A percentile compares a stretch with the other conserved stretches of the same genome.
Conservation (phyloP, 2,888 invertebrate genomes). For the Orthosia cruda region DNA sequence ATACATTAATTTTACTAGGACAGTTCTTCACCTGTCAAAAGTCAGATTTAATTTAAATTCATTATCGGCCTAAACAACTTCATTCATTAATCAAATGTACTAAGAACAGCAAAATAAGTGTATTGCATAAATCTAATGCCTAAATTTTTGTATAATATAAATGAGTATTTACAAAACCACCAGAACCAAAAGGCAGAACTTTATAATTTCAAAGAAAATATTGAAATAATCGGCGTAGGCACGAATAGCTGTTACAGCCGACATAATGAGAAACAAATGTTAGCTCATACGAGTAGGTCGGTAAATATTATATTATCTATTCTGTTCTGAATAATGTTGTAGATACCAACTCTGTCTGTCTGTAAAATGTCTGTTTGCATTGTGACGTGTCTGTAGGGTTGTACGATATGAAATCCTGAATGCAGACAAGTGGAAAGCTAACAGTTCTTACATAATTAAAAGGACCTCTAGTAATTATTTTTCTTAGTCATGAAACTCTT, state of each 20-base stretch:
- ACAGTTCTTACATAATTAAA: neutral
- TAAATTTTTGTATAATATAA: neutral
- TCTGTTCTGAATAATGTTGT: conserved; percentile 64
- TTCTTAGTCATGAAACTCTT: too few relatives aligned
- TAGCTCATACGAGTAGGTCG: conserved; percentile 71
- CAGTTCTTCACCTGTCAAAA: too few relatives aligned
- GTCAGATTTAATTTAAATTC: too few relatives aligned
- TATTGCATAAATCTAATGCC: too few relatives aligned
- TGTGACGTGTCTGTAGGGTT: conserved; percentile 33
- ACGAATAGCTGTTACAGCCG: conserved; percentile 58
- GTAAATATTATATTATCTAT: conserved; percentile 74
- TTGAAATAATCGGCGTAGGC: conserved; percentile 64
- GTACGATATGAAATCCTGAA: conserved; percentile 9
- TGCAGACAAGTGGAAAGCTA: neutral
- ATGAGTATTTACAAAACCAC: conserved; percentile 11
- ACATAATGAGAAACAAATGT: conserved; percentile 83
- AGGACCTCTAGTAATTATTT: too few relatives aligned
- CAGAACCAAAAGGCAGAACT: conserved; percentile 14
- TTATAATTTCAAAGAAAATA: conserved; percentile 53
- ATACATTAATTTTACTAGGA: too few relatives aligned
- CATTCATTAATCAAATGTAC: too few relatives aligned
- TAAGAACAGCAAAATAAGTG: too few relatives aligned
- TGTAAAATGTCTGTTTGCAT: conserved; percentile 58
- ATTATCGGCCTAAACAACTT: too few relatives aligned
- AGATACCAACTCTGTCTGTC: conserved; percentile 34